Evolutionary conservation across 2,888 invertebrate species (phyloP), one percentile per base, ranked within the genome.

Genomic region (Nomada lathburiana): DNA sequence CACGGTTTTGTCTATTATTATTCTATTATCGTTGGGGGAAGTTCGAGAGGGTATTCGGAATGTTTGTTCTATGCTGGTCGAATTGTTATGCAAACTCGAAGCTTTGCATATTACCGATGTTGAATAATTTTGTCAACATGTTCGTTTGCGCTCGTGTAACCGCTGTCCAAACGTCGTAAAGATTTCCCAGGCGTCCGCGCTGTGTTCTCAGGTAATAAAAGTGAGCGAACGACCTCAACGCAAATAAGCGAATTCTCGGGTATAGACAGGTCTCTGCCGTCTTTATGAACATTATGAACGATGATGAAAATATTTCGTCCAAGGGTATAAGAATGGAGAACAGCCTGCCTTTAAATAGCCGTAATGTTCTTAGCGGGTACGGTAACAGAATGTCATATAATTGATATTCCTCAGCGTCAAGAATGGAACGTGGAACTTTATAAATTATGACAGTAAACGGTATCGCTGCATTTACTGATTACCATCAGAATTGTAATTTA

Each of bases 241-340:
- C 52, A 72, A 72, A 72, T 42, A 72, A n/a, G 52, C 47, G 42
- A 29, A 71, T 71, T 10, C 65, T 44, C 53, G 36, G 9, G 23
- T 20, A n/a, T 9, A 26, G 23, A 42, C 26, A 44, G 44, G 52
- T 26, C 44, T 50, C 13, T 63, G 47, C 9, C 20, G 11, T 29
- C 20, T 26, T 20, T 16, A 62, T 20, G 44, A 20, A 47, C 36
- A 13, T 47, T 60, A n/a, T 26, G 57, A 53, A 47, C 47, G 11
- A 26, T n/a, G 55, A 10, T 11, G 20, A 23, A 18, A 47, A 23
- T 5, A 23, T 44, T 47, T 44, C 11, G 18, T 5, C 1, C 13
- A 11, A 13, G n/a, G 36, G 11, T 63, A 50, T 16, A 64, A 76
- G 75, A 75, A 50, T 18, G 20, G 18, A 50, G 2, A 29, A 7